Base-by-base conservation (phyloP, 2,113 vertebrate genomes). In the Oxyura jamaicensis region DNA sequence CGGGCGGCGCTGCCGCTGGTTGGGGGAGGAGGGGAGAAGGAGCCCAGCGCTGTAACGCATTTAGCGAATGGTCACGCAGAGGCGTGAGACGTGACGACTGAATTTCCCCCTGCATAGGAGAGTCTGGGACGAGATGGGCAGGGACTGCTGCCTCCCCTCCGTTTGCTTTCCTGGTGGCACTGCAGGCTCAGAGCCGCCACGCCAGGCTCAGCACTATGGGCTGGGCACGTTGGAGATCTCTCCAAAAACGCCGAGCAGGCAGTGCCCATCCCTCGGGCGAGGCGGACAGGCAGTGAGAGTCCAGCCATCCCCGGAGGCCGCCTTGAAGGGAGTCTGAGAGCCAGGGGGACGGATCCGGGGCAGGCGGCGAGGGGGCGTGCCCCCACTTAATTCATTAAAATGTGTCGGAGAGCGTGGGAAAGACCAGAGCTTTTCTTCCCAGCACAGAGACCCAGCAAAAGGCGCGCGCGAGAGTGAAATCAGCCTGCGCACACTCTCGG, bases 321-420 rank as follows among this genome's bases (percentile, higher is more conserved):
- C 97, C 97, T 93, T 58, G 94, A 94, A 92, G 91, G 82, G 86
- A 67, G 88, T 28, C 10, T 76, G 75, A 91, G 82, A 89, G 93
- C 94, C 50, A 41, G 88, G 84, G 96, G 78, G 96, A 97, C 77
- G 95, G 92, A 95, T 92, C 66, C 93, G 72, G 95, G 90, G 96
- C 80, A 85, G 96, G 88, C 90, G 94, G 96, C 82, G 76, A 97
- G 97, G 98, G 97, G 99, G 99, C 98, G 98, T 98, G 98, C 98
- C 96, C 98, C 96, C 97, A 97, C 97, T 98, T 98, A 98, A 99
- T 99, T 99, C 98, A 99, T 99, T 98, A 99, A 98, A 98, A 99
- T 99, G 99, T 99, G 99, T 98, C 97, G 96, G 98, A 95, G 99
- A 99, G 99, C 99, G 99, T 99, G 99, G 99, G 99, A 99, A 99